A percentile compares a stretch with the other conserved stretches of the same genome.
Conservation (phyloP, 2,113 vertebrate species). For the Lepisosteus osseus region DNA sequence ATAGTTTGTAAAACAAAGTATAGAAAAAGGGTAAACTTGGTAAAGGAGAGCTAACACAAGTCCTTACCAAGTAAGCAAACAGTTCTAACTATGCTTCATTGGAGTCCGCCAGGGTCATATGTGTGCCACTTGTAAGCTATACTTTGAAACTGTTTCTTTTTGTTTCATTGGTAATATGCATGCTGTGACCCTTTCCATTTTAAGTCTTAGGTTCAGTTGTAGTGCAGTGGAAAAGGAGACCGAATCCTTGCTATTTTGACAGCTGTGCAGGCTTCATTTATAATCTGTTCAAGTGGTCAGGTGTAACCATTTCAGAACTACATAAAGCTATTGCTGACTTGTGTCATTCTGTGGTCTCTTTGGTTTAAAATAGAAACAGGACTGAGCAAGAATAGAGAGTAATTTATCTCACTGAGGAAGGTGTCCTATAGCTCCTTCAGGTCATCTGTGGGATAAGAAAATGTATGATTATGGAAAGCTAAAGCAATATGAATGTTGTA, state of each 20-base stretch:
- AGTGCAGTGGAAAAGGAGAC: not conserved
- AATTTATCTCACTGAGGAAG: conserved; percentile 7
- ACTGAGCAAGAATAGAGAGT: conserved; percentile 9
- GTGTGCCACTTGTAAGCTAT: not conserved
- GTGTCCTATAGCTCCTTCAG: conserved; percentile 21
- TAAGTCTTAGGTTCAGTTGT: not conserved
- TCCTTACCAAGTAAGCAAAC: not conserved
- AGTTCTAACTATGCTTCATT: not conserved
- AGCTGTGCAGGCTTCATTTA: conserved; percentile 12
- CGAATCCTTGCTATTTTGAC: conserved; percentile 16
- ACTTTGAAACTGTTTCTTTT: not conserved
- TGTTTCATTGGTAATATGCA: not conserved
- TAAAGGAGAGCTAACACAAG: not conserved
- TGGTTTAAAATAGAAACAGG: not conserved
- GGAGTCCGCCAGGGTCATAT: not conserved
- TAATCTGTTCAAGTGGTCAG: conserved; percentile 21
- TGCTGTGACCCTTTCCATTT: not conserved
- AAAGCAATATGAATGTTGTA: not conserved
- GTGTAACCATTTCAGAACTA: conserved; percentile 3
- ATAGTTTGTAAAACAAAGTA: not conserved
- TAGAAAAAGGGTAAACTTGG: not conserved
- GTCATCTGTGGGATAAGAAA: conserved; percentile 25
- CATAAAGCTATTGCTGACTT: not conserved
- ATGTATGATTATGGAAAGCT: conserved; percentile 16
- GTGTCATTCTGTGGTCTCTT: not conserved